phyloP scores from a whole-genome alignment of 2,888 invertebrate species.

The Sceliomorpha sp. region DNA sequence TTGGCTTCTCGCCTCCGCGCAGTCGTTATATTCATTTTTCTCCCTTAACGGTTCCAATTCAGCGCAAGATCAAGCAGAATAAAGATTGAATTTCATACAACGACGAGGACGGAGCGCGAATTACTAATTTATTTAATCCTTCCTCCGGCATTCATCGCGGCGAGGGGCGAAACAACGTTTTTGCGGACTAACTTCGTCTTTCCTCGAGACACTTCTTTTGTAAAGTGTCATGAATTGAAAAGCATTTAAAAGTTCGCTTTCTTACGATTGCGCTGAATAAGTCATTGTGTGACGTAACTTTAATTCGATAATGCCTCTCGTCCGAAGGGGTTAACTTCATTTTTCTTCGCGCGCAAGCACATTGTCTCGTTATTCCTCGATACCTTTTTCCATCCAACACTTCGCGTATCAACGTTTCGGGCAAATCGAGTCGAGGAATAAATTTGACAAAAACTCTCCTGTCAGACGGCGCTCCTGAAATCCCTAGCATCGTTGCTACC shows the following conservation, averaged over 20 bases:
- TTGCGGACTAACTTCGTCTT: not conserved
- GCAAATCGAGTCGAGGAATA: no score
- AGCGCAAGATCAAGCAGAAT: conserved; percentile 2
- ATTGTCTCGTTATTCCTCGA: no score
- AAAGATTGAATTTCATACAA: conserved; percentile 3
- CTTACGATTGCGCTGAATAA: not conserved
- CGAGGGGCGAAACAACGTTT: not conserved
- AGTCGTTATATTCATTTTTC: conserved; percentile 1
- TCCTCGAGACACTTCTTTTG: conserved; percentile 3
- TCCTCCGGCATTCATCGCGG: not conserved
- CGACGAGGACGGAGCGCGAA: not conserved
- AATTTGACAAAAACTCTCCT: no score
- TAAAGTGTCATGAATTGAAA: conserved; percentile 6
- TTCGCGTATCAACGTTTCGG: no score
- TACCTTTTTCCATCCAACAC: no score
- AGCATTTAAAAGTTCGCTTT: conserved; percentile 5
- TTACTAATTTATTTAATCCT: conserved; percentile 21
- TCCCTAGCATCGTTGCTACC: no score
- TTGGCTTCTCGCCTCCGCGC: not conserved
- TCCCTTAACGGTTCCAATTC: conserved; percentile 5
- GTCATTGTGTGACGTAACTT: no score
- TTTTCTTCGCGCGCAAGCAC: no score
- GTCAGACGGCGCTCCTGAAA: no score
- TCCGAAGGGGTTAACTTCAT: no score
- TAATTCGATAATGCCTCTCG: not conserved